Base-by-base conservation (phyloP, 2,797 vertebrate species). In the Gallinago stenura region DNA sequence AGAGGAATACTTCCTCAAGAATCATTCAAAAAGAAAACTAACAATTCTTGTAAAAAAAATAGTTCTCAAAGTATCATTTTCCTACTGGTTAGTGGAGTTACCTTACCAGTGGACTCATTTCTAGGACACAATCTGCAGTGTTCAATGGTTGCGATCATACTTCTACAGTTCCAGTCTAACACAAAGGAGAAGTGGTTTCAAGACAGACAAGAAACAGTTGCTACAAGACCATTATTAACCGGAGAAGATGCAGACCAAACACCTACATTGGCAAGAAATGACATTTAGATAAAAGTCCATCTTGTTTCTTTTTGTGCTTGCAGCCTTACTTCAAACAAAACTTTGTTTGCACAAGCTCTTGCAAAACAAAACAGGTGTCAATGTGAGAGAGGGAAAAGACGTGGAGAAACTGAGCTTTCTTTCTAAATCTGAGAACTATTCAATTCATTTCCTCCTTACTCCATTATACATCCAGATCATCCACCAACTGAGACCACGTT, bases 171-270 rank as follows among this genome's bases (percentile, higher is more conserved):
- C 50, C 65, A 89, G 54, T 30, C 45, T 62, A 92, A 89, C 65
- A 92, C 53, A 91, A 92, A 90, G 72, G 57, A 92, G 57, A 85
- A 91, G 30, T 35, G 7, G 54, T 65, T 94, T 87, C 86, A 92
- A 83, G 77, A 68, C 30, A 83, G 75, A 83, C 33, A 86, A 77
- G 76, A 88, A 92, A 83, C 61, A 87, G 93, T 91, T 95, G 93
- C 94, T 97, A 89, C 78, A 94, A 96, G 86, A 96, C 94, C 76
- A 81, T 85, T 95, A 91, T 80, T 66, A 81, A 56, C 58, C 83
- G 2, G 4, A 83, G 57, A 80, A 92, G 84, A 87, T 69, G 50
- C 84, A 93, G 82, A 90, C 79, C 72, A 90, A 95, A 95, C 92
- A 96, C 92, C 91, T 94, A 95, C 82, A 87, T 35, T 65, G 68